These are phyloP conservation scores for Cinara cedri DNA, from an alignment of 2,888 invertebrate genomes.

Conservation along the genomic window DNA sequence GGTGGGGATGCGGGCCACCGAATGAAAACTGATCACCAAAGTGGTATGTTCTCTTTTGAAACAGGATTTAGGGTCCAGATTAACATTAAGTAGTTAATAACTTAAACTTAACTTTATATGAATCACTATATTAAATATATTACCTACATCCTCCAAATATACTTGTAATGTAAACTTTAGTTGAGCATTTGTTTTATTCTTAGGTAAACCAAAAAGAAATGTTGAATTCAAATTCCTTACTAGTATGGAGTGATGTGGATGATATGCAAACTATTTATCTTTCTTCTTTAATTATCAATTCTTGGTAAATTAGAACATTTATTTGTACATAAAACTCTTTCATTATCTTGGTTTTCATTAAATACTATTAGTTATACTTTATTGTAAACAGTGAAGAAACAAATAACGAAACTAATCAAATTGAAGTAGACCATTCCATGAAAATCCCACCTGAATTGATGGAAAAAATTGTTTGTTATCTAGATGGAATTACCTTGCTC, in stretches of 20 bases:
- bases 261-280: background rate
- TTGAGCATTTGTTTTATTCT: background rate
- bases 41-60: too few relatives aligned
- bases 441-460: slow-evolving; percentile 26
- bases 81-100: too few relatives aligned
- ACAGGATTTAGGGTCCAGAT: too few relatives aligned
- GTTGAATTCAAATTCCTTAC: background rate
- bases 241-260: slow-evolving; percentile 25
- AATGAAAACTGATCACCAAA: too few relatives aligned
- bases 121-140: too few relatives aligned
- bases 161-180: too few relatives aligned
- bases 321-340: background rate
- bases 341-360: background rate
- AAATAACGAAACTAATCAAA: background rate
- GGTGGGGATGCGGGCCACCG: too few relatives aligned
- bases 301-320: slow-evolving; percentile 1
- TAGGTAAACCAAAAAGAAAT: background rate
- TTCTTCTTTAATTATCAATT: background rate
- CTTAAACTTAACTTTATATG: too few relatives aligned
- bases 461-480: slow-evolving; percentile 37
- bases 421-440: background rate
- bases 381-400: slow-evolving; percentile 10
- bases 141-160: too few relatives aligned
- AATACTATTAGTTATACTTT: background rate
- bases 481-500: slow-evolving; percentile 33